Conservation (phyloP, 2,797 vertebrate genomes). For the Gadopsis marmoratus region DNA sequence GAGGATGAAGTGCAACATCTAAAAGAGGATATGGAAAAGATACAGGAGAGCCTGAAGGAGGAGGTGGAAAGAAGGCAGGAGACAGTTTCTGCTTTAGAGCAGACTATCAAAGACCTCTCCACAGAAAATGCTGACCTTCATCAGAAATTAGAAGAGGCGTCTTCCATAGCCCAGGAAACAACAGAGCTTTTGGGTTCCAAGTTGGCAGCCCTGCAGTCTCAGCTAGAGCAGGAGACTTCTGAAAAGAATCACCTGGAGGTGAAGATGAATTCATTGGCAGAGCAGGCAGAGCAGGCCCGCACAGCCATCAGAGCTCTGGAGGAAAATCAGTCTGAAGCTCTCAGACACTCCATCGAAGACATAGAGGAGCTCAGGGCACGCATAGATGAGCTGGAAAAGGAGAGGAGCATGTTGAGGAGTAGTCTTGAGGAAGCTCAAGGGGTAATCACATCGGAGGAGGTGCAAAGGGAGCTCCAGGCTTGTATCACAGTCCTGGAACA, state of each 20-base stretch:
- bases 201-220: constrained; percentile 74
- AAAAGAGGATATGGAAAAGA: constrained; percentile 59
- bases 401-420: constrained; percentile 81
- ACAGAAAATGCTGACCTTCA: constrained; percentile 78
- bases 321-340: constrained; percentile 65
- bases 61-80: constrained; percentile 68
- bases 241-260: constrained; percentile 81
- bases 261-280: constrained; percentile 69
- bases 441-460: constrained; percentile 69
- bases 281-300: constrained; percentile 75
- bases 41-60: constrained; percentile 76
- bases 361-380: constrained; percentile 80
- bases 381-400: constrained; percentile 74
- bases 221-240: constrained; percentile 75
- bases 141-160: constrained; percentile 80
- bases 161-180: constrained; percentile 71
- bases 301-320: constrained; percentile 77
- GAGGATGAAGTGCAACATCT: constrained; percentile 53
- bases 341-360: constrained; percentile 70
- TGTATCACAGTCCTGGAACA: constrained; percentile 84
- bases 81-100: constrained; percentile 73
- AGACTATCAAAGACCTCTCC: constrained; percentile 74
- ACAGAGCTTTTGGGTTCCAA: constrained; percentile 69
- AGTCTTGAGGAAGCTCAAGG: constrained; percentile 72
- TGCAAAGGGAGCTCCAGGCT: constrained; percentile 81